A percentile compares a stretch with the other conserved stretches of the same genome.
Conservation (phyloP, 2,888 invertebrate species). For the Lepas anatifera region DNA sequence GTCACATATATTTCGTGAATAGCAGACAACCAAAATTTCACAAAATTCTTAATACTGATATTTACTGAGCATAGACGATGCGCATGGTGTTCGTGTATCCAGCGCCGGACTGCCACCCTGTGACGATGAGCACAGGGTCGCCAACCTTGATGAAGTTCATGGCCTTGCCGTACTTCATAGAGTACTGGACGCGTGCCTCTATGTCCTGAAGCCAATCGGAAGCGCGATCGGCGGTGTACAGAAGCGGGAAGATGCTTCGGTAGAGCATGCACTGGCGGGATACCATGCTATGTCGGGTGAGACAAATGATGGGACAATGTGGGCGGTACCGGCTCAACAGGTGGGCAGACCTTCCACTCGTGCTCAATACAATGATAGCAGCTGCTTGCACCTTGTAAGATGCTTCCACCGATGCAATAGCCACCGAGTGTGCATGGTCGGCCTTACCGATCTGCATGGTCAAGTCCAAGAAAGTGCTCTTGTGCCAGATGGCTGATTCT, state of each 20-base stretch:
- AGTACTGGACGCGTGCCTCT: constrained; percentile 28
- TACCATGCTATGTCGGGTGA: constrained; percentile 50
- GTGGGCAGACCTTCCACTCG: constrained; percentile 71
- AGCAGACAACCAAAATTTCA: no score
- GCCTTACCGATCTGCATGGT: constrained; percentile 42
- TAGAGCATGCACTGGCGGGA: constrained; percentile 84
- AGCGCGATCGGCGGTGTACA: constrained; percentile 54
- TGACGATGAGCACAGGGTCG: not conserved
- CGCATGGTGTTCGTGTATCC: constrained; percentile 1
- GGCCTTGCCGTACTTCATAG: not conserved
- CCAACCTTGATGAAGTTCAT: not conserved
- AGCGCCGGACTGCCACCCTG: not conserved
- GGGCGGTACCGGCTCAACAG: constrained; percentile 83
- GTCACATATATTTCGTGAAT: no score
- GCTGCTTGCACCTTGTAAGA: constrained; percentile 76
- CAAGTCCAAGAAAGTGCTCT: constrained; percentile 74
- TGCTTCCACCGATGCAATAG: constrained; percentile 90
- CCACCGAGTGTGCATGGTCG: constrained; percentile 80
- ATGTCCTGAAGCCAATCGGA: constrained; percentile 35
- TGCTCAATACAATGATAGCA: constrained; percentile 80
- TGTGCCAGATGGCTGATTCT: constrained; percentile 90
- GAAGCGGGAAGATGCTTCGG: constrained; percentile 79
- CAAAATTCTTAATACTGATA: no score
- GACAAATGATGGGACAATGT: constrained; percentile 58
- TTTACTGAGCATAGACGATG: not conserved